A percentile compares a stretch with the other conserved stretches of the same genome.
These are phyloP conservation scores for Chamaetylas fuelleborni DNA, from an alignment of 2,113 vertebrate species.

Conservation along the genomic window DNA sequence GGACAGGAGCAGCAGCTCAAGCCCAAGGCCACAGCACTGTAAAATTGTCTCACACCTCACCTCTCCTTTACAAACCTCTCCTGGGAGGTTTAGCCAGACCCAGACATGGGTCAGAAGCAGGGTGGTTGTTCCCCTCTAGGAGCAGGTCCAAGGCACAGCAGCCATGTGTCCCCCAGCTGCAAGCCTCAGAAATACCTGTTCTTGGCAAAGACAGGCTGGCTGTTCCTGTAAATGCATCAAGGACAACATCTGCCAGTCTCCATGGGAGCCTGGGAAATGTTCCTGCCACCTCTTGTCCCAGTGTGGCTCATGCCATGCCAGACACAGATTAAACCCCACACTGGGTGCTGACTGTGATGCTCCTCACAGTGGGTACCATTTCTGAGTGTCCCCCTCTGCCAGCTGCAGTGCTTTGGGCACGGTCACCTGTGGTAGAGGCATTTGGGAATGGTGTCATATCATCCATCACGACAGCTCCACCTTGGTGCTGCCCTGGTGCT, in stretches of 20 bases:
- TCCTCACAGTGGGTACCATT: neutral
- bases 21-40: neutral
- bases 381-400: neutral
- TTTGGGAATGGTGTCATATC: neutral
- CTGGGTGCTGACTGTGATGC: fast-evolving
- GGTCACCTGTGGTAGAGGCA: neutral
- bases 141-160: neutral
- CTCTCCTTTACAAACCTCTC: neutral
- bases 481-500: neutral
- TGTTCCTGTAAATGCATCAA: neutral
- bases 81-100: neutral
- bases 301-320: fast-evolving
- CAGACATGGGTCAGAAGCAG: neutral
- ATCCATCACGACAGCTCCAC: neutral
- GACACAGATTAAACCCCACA: fast-evolving
- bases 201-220: neutral
- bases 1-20: fast-evolving
- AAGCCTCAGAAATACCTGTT: neutral
- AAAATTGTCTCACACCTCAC: neutral
- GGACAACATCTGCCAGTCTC: neutral
- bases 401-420: neutral
- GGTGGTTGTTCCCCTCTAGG: neutral
- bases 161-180: neutral
- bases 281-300: neutral
- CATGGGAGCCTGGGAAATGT: neutral